Evolutionary conservation across 2,113 vertebrate genomes (phyloP).

Genomic region (Enhydra lutris): DNA sequence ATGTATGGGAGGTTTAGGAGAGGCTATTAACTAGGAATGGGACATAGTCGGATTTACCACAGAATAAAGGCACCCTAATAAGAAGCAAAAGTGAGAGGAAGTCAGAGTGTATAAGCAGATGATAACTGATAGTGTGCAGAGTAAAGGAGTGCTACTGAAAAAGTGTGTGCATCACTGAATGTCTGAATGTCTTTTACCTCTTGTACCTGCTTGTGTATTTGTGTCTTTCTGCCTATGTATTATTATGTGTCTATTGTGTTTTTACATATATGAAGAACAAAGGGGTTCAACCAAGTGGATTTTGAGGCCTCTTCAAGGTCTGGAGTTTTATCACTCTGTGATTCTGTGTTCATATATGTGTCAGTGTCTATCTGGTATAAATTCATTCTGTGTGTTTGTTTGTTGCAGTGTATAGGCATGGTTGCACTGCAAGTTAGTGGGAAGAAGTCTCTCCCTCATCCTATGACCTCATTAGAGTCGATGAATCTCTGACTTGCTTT

Average conservation of each 20-base stretch:
- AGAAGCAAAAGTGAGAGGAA: background rate
- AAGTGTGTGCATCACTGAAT: background rate
- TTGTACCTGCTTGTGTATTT: background rate
- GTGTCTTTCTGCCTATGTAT: background rate
- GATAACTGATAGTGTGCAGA: background rate
- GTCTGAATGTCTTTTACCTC: background rate
- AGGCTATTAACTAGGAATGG: background rate
- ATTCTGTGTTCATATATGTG: background rate
- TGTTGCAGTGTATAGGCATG: background rate
- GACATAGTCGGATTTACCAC: background rate
- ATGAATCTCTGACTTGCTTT: background rate
- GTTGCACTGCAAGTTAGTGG: background rate
- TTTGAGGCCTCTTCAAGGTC: background rate
- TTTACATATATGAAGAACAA: constrained; percentile 9
- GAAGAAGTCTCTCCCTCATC: background rate
- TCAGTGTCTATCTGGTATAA: background rate
- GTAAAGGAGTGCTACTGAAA: background rate
- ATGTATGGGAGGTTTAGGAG: background rate
- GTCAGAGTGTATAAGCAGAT: background rate
- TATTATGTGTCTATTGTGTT: background rate
- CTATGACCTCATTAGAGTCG: background rate
- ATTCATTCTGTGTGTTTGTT: background rate
- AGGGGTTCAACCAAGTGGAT: background rate
- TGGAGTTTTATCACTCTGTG: background rate
- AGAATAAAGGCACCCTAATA: background rate